A percentile compares a stretch with the other conserved stretches of the same genome.
Evolutionary conservation across 2,113 vertebrate genomes (phyloP).

Genomic region (Bujurquina vittata): DNA sequence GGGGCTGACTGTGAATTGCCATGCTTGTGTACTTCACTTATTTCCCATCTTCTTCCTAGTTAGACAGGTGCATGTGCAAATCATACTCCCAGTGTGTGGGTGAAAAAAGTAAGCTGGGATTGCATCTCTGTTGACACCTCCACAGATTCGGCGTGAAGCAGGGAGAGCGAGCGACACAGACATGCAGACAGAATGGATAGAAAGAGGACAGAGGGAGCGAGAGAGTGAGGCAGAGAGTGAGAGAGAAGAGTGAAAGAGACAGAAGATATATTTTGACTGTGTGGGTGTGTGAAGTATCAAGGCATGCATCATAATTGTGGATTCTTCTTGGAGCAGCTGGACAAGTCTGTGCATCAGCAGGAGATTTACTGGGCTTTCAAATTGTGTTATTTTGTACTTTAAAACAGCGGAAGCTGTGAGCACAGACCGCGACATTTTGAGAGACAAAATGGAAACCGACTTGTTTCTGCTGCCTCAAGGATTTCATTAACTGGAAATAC

Average conservation of each 20-base stretch:
- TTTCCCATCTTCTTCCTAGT: conserved; percentile 44
- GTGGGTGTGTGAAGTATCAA: conserved; percentile 72
- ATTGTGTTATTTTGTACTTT: conserved; percentile 49
- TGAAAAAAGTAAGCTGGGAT: conserved; percentile 61
- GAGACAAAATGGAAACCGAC: conserved; percentile 62
- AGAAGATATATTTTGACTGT: conserved; percentile 64
- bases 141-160: conserved; percentile 64
- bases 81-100: conserved; percentile 58
- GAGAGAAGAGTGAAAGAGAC: conserved; percentile 57
- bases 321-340: conserved; percentile 56
- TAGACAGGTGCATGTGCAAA: conserved; percentile 56
- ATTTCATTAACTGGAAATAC: conserved; percentile 42
- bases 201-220: conserved; percentile 53
- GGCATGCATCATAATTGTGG: conserved; percentile 69
- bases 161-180: conserved; percentile 46
- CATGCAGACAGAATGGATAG: conserved; percentile 47
- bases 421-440: conserved; percentile 34
- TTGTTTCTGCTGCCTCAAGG: conserved; percentile 38
- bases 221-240: conserved; percentile 45
- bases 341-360: conserved; percentile 56
- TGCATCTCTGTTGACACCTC: conserved; percentile 71
- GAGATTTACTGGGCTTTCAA: conserved; percentile 33
- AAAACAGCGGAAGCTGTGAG: conserved; percentile 44
- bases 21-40: conserved; percentile 10
- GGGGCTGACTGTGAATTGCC: conserved; percentile 16